Conservation (phyloP, 1,140 invertebrate species). For the Sycophila sp. region DNA sequence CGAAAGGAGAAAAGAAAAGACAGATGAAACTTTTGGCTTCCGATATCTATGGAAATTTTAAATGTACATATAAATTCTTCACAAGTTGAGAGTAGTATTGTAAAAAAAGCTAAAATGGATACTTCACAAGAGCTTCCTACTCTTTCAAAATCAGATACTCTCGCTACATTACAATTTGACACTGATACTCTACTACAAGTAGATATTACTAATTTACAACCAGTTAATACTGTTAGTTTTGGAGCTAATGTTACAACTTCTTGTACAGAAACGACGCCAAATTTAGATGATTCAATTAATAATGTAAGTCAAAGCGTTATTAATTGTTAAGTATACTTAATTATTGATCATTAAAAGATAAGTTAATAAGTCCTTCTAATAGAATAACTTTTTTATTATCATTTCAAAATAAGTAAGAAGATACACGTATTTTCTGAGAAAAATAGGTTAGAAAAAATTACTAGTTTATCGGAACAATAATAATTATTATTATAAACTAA, state of each 20-base stretch:
- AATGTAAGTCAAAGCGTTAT: not conserved
- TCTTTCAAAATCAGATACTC: not conserved
- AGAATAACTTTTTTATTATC: too few species aligned
- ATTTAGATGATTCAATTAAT: not conserved
- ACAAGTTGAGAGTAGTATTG: not conserved
- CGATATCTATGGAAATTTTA: not conserved
- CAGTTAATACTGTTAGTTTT: too few species aligned
- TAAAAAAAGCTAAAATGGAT: not conserved
- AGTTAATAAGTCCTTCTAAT: too few species aligned
- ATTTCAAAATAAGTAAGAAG: too few species aligned
- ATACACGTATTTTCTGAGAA: too few species aligned
- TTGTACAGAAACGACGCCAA: too few species aligned
- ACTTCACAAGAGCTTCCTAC: too few species aligned
- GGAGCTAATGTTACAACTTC: not conserved
- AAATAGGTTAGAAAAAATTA: too few species aligned
- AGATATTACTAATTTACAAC: not conserved
- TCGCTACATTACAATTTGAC: not conserved
- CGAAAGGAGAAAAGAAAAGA: not conserved
- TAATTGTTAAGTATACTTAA: too few species aligned
- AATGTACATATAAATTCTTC: not conserved
- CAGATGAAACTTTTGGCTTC: not conserved
- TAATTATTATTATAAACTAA: too few species aligned
- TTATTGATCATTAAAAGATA: too few species aligned
- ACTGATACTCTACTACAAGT: not conserved
- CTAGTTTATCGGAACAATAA: too few species aligned